Evolutionary conservation across 1,140 invertebrate genomes (phyloP), one percentile per base, ranked within the genome.

Genomic region (Eulimnadia texana): DNA sequence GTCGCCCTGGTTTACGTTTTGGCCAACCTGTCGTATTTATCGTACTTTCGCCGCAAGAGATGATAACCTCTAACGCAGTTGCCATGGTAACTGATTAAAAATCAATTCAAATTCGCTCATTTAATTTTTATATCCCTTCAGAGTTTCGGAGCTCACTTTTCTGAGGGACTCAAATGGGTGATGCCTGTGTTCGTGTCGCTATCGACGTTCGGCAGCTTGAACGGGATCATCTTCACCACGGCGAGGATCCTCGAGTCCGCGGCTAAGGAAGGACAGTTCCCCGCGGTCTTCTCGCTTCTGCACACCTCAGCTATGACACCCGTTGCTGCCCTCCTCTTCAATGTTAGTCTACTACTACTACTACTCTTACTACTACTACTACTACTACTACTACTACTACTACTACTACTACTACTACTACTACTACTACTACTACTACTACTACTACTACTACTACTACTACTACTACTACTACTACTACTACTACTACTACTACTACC

Each of bases 211-310:
- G 91, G 91, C 20, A 89, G 89, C 16, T 89, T 93, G 0, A 95
- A 95, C 71, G 91, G 92, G 16, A 88, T 93, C 42, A 76, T 95
- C 49, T 93, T 95, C 73, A 93, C 91, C 1, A 89, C 90, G 2
- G 86, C 88, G 1, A 78, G 83, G 67, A 77, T 84, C 3, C 86
- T 87, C 67, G 79, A 83, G 20, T 85, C 81, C 2, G 89, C 88
- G 9, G 83, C 86, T 0, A 83, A 88, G 66, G 84, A 90, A 70
- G 85, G 86, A 3, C 88, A 91, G 71, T 79, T 93, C 71, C 88
- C 88, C 22, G 52, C 79, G 57, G 77, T 91, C 64, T 82, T 92
- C 66, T 83, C 86, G 16, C 82, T 85, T 65, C 84, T 91, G 62
- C 86, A 89, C 68, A 72, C 84, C 0, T 78, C 81, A 54, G 79